Base-by-base conservation (phyloP, 1,140 invertebrate species). In the Tetramorium simillimum region DNA sequence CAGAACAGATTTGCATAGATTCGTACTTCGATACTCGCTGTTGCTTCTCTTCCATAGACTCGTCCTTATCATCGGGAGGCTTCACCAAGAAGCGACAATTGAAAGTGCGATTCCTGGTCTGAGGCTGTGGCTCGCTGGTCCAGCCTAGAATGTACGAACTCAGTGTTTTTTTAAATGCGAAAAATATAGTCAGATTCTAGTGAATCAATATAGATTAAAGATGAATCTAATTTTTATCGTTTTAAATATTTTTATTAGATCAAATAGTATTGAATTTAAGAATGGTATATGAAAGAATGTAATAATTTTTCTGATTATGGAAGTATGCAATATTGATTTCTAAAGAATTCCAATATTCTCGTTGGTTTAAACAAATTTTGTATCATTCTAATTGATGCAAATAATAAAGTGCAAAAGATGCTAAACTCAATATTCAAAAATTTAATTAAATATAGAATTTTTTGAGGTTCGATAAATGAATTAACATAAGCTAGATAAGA, bases 1-100 rank as follows among this genome's bases (percentile, higher is more conserved):
- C 95, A 88, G 96, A 96, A 90, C 95, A 96, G 90, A 97, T 96
- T 95, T 97, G 97, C 97, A 98, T 97, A 93, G 96, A 96, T 94
- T 98, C 97, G 96, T 98, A 98, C 92, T 97, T 96, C 87, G 96
- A 96, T 87, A 97, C 95, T 91, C 97, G 95, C 92, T 97, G 96
- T 93, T 97, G 97, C 95, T 97, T 98, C 93, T 98, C 97, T 95
- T 98, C 97, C 95, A 97, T 96, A 93, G 96, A 96, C 95, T 97
- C 96, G 92, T 97, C 97, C 92, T 96, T 96, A 94, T 97, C 96
- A 95, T 97, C 96, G 62, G 97, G 96, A 93, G 97, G 97, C 96
- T 99, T 98, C 92, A 99, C 96, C 93, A 98, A 96, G 94, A 99
- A 97, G 90, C 98, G 97, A 94, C 97, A 98, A 94, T 96, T 97